These are phyloP conservation scores for Barnardius zonarius DNA, from an alignment of 2,113 vertebrate species.

Conservation along the genomic window DNA sequence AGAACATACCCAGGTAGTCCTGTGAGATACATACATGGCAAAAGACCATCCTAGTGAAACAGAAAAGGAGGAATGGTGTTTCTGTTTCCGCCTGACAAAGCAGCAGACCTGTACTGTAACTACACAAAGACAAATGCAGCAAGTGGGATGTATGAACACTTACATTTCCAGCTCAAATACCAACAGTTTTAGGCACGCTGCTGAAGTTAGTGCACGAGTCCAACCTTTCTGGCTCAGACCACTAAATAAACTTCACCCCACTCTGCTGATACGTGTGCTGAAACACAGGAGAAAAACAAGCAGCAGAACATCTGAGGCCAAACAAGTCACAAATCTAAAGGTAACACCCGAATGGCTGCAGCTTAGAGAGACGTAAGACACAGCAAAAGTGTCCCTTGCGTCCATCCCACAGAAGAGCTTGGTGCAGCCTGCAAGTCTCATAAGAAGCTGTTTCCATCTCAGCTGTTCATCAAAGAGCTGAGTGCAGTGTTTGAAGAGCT, in stretches of 20 bases:
- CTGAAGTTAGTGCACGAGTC: too few species aligned
- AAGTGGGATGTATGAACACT: not conserved
- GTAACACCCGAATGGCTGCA: not conserved
- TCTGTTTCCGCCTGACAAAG: not conserved
- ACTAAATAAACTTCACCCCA: not conserved
- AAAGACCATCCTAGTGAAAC: constrained; percentile 76
- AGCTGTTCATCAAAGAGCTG: not conserved
- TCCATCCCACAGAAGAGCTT: not conserved
- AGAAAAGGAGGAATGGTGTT: not conserved
- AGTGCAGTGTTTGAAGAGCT: too few species aligned
- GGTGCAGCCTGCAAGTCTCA: not conserved
- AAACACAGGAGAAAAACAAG: not conserved
- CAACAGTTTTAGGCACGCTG: constrained; percentile 3
- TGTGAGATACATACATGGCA: constrained; percentile 78
- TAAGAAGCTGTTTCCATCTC: not conserved
- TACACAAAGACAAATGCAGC: not conserved
- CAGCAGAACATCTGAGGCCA: not conserved
- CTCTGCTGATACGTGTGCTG: not conserved
- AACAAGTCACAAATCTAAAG: not conserved
- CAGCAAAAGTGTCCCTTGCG: not conserved
- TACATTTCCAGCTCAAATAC: not conserved
- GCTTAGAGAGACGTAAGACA: not conserved
- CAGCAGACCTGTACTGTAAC: not conserved
- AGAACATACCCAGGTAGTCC: constrained; percentile 76
- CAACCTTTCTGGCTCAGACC: not conserved